phyloP scores from a whole-genome alignment of 1,140 invertebrate genomes.

The Pinna nobilis region DNA sequence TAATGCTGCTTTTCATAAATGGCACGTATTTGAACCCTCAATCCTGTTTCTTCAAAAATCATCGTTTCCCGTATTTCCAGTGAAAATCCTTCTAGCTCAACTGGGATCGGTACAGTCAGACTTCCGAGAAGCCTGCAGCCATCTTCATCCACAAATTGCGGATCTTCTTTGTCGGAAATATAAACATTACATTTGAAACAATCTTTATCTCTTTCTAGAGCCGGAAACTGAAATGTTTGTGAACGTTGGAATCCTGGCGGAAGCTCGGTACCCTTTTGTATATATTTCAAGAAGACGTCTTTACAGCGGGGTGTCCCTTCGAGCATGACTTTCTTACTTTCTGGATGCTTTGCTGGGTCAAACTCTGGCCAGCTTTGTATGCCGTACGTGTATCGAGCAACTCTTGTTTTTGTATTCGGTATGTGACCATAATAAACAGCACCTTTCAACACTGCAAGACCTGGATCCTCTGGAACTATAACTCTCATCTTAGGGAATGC shows the following conservation, averaged over 20 bases:
- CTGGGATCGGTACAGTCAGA: conserved; percentile 11
- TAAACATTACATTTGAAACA: conserved; percentile 24
- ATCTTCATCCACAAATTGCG: conserved; percentile 22
- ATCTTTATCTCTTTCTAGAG: conserved; percentile 14
- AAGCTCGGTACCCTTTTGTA: conserved; percentile 13
- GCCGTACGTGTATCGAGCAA: conserved; percentile 26
- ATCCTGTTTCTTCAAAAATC: conserved; percentile 17
- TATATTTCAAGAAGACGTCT: conserved; percentile 20
- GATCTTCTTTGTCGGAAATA: conserved; percentile 17
- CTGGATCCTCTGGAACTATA: conserved; percentile 32
- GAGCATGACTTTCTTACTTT: conserved; percentile 7
- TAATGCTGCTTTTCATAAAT: too few species aligned
- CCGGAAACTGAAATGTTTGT: conserved; percentile 12
- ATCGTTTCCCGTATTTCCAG: conserved; percentile 10
- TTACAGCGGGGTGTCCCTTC: conserved; percentile 22
- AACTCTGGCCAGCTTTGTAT: conserved; percentile 28
- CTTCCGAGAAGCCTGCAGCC: conserved; percentile 14
- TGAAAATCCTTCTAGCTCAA: not conserved
- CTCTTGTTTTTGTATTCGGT: not conserved
- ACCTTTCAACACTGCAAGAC: conserved; percentile 34
- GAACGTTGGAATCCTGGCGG: not conserved
- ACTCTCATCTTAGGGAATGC: conserved; percentile 3
- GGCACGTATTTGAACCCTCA: too few species aligned
- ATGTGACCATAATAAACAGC: conserved; percentile 30
- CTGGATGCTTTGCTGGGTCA: conserved; percentile 12